Evolutionary conservation across 2,113 vertebrate genomes (phyloP).

Genomic region (Pygathrix nemaeus): DNA sequence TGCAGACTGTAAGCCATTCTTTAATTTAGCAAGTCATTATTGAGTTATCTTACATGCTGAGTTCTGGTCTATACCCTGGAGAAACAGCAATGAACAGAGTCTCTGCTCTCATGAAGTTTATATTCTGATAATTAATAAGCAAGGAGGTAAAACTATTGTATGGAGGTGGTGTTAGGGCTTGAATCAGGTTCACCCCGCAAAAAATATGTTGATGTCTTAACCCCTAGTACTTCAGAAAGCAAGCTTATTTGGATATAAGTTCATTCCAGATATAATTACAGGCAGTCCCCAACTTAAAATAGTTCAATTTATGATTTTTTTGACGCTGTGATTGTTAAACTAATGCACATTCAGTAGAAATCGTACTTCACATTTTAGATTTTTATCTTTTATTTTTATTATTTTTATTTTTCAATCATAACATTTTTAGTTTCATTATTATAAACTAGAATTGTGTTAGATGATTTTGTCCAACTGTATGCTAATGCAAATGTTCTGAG

Average conservation of each 20-base stretch:
- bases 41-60: background rate
- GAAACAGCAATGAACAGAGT: background rate
- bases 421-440: background rate
- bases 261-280: background rate
- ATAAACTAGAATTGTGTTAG: background rate
- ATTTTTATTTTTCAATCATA: background rate
- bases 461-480: background rate
- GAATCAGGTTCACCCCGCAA: background rate
- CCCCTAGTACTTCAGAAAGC: background rate
- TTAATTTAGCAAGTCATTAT: background rate
- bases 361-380: background rate
- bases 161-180: background rate
- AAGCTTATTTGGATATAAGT: background rate
- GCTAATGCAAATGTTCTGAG: background rate
- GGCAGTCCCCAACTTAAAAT: background rate
- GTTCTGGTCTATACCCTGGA: background rate
- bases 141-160: background rate
- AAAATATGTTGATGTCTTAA: background rate
- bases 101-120: background rate
- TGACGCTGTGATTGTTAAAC: background rate
- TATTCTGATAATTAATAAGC: background rate
- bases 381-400: background rate
- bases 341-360: background rate
- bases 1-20: background rate
- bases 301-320: background rate